phyloP scores from a whole-genome alignment of 2,888 invertebrate genomes.

The Oegoconia quadripuncta region DNA sequence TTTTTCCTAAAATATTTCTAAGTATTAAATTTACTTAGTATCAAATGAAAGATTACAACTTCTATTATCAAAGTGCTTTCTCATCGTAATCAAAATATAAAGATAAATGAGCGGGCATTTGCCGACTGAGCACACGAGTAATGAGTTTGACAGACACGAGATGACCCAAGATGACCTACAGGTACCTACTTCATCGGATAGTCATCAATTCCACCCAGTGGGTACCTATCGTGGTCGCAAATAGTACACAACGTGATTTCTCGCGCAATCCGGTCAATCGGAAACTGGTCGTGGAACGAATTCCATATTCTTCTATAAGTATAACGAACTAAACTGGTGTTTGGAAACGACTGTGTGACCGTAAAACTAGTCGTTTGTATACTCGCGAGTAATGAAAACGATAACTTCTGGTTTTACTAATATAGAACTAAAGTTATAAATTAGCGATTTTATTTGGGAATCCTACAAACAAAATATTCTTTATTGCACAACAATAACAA shows the following conservation, averaged over 20 bases:
- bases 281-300: slow-evolving; percentile 1
- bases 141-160: slow-evolving; percentile 38
- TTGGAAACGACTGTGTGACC: too few species aligned
- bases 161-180: slow-evolving; percentile 39
- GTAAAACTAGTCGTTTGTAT: too few species aligned
- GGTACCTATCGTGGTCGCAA: slow-evolving; percentile 13
- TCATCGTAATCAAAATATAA: slow-evolving; percentile 6
- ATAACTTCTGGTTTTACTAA: too few species aligned
- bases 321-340: too few species aligned
- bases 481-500: too few species aligned
- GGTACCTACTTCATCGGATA: slow-evolving; percentile 38
- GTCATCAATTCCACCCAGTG: slow-evolving; percentile 34
- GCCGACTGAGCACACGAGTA: slow-evolving; percentile 19
- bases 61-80: slow-evolving; percentile 2
- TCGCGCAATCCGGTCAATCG: background rate
- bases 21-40: too few species aligned
- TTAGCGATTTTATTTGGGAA: too few species aligned
- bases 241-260: slow-evolving; percentile 1
- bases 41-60: too few species aligned
- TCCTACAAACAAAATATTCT: too few species aligned
- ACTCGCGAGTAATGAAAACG: too few species aligned
- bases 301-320: background rate
- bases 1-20: too few species aligned
- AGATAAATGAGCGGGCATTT: slow-evolving; percentile 1
- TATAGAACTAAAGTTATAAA: too few species aligned